Evolutionary conservation across 2,888 invertebrate species (phyloP).

Genomic region (Hemaris fuciformis): DNA sequence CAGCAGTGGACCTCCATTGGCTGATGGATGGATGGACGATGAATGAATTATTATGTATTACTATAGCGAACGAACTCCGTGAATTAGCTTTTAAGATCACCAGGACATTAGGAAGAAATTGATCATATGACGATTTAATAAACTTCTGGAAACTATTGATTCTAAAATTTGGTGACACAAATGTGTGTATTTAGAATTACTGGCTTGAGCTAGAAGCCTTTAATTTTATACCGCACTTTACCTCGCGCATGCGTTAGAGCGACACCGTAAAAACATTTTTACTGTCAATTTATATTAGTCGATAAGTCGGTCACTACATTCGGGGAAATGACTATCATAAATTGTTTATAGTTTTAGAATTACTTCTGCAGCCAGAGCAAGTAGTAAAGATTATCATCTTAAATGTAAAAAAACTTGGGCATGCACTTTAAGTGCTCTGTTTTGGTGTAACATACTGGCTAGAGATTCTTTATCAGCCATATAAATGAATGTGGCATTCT

Average conservation of each 20-base stretch:
- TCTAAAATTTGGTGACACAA: too few relatives aligned
- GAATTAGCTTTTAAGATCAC: too few relatives aligned
- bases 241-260: neutral
- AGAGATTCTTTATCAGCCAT: too few relatives aligned
- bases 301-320: constrained; percentile 1
- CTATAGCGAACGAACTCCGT: too few relatives aligned
- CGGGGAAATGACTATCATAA: neutral
- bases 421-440: neutral
- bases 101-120: too few relatives aligned
- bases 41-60: too few relatives aligned
- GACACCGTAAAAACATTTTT: constrained; percentile 5
- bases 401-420: neutral
- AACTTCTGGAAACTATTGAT: too few relatives aligned
- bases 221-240: neutral
- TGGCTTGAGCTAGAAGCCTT: neutral
- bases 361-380: neutral
- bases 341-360: neutral
- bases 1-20: too few relatives aligned
- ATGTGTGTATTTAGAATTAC: too few relatives aligned
- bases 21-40: too few relatives aligned
- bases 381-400: neutral
- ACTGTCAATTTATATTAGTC: neutral
- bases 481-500: neutral
- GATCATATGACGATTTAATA: too few relatives aligned
- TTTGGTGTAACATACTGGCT: neutral